Base-by-base conservation (phyloP, 2,888 invertebrate genomes). In the Lutraria lutraria region DNA sequence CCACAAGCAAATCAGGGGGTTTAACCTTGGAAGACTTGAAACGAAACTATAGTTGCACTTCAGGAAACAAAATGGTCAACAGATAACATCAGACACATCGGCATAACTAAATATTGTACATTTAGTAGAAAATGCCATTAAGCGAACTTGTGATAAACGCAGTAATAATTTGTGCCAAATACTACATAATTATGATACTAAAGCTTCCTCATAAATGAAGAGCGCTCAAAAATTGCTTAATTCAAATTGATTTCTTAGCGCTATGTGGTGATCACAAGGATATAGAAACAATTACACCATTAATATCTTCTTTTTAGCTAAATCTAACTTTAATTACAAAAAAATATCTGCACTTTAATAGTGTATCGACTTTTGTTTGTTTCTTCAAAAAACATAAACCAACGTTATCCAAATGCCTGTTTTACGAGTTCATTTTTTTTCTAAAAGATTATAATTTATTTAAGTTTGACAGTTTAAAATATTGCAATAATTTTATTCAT, bases 391-490 rank as follows among this genome's bases (percentile, higher is more conserved):
- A 68, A 68, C n/a, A 68, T 25, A 25, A 68, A 13, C 25, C 21
- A 12, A 21, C 12, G n/a, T 68, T 25, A 68, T 68, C 25, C 25
- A 68, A 68, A 68, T 68, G n/a, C 63, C 25, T 68, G 63, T 68
- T 68, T 68, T 68, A 68, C 25, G 63, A 68, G 25, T 68, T 68
- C 63, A 68, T 25, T 68, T 43, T 25, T 68, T 43, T 43, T 68
- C n/a, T 8, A 13, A 25, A 12, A 25, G 63, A 68, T 68, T 25
- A 68, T n/a, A 68, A 68, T 68, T 68, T 68, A 68, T 68, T 68
- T 25, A 25, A 68, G n/a, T 68, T 68, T 25, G 63, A 68, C 63
- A 68, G 21, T 25, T 12, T n/a, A n/a, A 68, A 21, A 25, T 68
- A 68, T 68, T 68, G 12, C 63, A 25, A n/a, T n/a, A n/a, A n/a